Base-by-base conservation (phyloP, 2,888 invertebrate species). In the Acanthopleura granulata region DNA sequence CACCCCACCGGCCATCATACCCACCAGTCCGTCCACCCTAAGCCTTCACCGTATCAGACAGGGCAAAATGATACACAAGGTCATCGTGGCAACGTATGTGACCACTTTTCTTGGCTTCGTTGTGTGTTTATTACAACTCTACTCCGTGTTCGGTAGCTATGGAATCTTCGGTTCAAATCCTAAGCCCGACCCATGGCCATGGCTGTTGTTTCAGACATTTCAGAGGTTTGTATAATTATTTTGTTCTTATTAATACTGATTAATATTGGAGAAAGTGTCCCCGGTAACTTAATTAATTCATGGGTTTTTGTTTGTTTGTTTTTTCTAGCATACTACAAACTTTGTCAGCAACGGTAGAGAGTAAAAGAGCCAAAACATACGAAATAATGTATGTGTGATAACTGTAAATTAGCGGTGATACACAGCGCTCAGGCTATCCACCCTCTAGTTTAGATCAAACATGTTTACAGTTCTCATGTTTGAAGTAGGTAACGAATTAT, bases 171-270 rank as follows among this genome's bases (percentile, higher is more conserved):
- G 87, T 72, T 77, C 77, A 69, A 77, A 82, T 85, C 87, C 76
- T 82, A 69, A 78, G 30, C 82, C 89, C 51, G 89, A 91, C 72
- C 91, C 92, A 15, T 92, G 92, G 92, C 92, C 92, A 0, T 93
- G 93, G 93, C 90, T 93, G 72, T 84, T 91, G 40, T 92, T 92
- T 82, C 93, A 93, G 82, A 93, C 93, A 4, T 81, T 83, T 6
- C 79, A 76, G 75, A 83, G 85, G 86, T 86, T 74, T 16, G 29
- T 22, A 22, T 66, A 66, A 22, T 1, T 1, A 66, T 12, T 22
- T 57, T 57, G 22, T 57, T n/a, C 57, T 9, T 57, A n/a, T 57
- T 57, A 18, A 57, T 4, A 12, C 4, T 40, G 9, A 40, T 9
- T 40, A n/a, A n/a, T n/a, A n/a, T n/a, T n/a, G n/a, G n/a, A n/a